phyloP scores from a whole-genome alignment of 1,140 invertebrate genomes.

The Ptiloglossa arizonensis region DNA sequence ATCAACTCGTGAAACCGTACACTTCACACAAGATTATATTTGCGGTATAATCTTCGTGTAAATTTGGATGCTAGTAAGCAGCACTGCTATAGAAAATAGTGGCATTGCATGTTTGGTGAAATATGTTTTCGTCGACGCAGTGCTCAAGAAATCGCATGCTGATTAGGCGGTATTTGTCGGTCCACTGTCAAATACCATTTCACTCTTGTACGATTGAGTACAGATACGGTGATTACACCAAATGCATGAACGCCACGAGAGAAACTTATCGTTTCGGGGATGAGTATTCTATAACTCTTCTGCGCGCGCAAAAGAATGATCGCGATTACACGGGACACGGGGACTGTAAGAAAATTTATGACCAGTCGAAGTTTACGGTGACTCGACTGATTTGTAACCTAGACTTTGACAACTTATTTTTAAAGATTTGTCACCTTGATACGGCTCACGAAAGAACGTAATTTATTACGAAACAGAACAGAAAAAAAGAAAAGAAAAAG shows the following conservation, averaged over 20 bases:
- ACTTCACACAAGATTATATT: neutral
- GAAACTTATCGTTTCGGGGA: slow-evolving; percentile 52
- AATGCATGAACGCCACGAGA: slow-evolving; percentile 6
- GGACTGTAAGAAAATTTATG: slow-evolving; percentile 46
- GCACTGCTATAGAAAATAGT: slow-evolving; percentile 1
- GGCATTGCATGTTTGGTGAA: slow-evolving; percentile 42
- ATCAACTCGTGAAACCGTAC: neutral
- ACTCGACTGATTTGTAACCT: slow-evolving; percentile 50
- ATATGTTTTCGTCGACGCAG: slow-evolving; percentile 51
- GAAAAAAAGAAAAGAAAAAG: no score
- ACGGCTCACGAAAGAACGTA: slow-evolving; percentile 53
- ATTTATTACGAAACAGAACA: slow-evolving; percentile 32
- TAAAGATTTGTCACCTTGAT: slow-evolving; percentile 37
- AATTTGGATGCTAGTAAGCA: neutral
- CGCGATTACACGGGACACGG: slow-evolving; percentile 32
- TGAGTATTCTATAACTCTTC: slow-evolving; percentile 50
- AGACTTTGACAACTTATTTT: slow-evolving; percentile 41
- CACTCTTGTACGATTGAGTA: slow-evolving; percentile 46
- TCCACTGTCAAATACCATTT: slow-evolving; percentile 36
- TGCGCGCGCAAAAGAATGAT: slow-evolving; percentile 43
- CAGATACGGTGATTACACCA: slow-evolving; percentile 41
- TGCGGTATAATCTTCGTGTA: neutral
- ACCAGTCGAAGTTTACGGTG: slow-evolving; percentile 14
- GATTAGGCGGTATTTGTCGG: slow-evolving; percentile 56
- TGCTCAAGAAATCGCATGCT: slow-evolving; percentile 56